Evolutionary conservation across 2,797 vertebrate genomes (phyloP), one percentile per base, ranked within the genome.

Genomic region (Cyclopterus lumpus): DNA sequence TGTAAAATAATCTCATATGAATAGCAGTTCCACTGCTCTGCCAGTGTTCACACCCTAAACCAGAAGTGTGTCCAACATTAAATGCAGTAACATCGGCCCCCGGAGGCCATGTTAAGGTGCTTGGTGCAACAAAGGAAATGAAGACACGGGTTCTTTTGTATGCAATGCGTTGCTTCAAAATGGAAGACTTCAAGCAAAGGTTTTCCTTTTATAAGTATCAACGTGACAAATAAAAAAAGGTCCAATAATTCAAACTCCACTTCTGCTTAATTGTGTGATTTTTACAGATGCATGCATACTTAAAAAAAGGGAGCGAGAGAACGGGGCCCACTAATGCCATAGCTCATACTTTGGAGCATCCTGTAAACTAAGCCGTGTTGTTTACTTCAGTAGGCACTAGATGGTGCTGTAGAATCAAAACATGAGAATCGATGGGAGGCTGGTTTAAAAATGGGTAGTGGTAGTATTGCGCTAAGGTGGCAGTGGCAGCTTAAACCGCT

Each of bases 51-150:
- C 20, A 55, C 14, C 24, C 32, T 32, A 0, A 24, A 32, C 0
- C 3, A 3, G 32, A 63, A 20, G 48, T 32, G 69, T 3, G 0
- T 51, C 3, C 22, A 3, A 69, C 9, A 3, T 32, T 42, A 67
- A 59, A 71, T 26, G 49, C 40, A 63, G 57, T 18, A 46, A 70
- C 8, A 34, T 30, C 0, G 4, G 38, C n/a, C 18, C 1, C 1
- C 1, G 1, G 20, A 46, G 69, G 53, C 0, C 6, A 12, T 4
- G 0, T 84, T 64, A 1, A 70, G 49, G 89, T 92, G 90, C 86
- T 91, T 93, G 88, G 90, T 93, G 92, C 84, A 89, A 93, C 91
- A 87, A 34, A 84, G 76, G 79, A 87, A 54, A 34, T 89, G 79
- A 77, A 53, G 75, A 79, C 86, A 88, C 38, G 1, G 51, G 53